Evolutionary conservation across 2,888 invertebrate genomes (phyloP).

Genomic region (Heliconius aoede): DNA sequence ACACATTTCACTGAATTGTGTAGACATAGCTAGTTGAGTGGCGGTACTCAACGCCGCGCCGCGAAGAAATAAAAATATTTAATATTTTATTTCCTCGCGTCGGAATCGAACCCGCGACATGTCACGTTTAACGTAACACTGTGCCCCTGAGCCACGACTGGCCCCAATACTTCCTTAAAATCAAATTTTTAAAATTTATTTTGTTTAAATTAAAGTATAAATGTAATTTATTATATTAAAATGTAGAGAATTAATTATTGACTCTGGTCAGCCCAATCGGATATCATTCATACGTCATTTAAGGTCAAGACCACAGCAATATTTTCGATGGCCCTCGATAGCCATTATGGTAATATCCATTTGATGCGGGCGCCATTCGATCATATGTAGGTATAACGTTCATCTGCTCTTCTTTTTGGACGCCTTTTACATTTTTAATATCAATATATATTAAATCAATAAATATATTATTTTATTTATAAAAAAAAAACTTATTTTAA

Average conservation of each 20-base stretch:
- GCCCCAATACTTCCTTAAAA: background rate
- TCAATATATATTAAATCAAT: no score
- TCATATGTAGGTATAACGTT: conserved; percentile 36
- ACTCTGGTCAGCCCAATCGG: conserved; percentile 24
- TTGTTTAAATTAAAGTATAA: background rate
- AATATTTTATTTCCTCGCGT: no score
- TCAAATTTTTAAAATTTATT: background rate
- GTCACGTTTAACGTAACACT: no score
- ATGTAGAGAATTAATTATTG: background rate
- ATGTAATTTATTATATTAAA: background rate
- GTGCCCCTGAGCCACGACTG: no score
- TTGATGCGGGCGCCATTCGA: conserved; percentile 37
- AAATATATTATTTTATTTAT: no score
- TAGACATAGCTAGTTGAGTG: no score
- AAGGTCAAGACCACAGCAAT: conserved; percentile 45
- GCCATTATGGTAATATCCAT: conserved; percentile 47
- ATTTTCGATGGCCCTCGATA: conserved; percentile 45
- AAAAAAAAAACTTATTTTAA: no score
- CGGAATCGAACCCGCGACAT: no score
- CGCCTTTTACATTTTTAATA: no score
- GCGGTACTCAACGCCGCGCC: no score
- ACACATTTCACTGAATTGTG: no score
- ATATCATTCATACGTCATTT: conserved; percentile 43
- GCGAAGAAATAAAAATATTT: no score
- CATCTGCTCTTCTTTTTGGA: conserved; percentile 5